A percentile compares a stretch with the other conserved stretches of the same genome.
Conservation (phyloP, 2,888 invertebrate genomes). For the Cancer borealis region DNA sequence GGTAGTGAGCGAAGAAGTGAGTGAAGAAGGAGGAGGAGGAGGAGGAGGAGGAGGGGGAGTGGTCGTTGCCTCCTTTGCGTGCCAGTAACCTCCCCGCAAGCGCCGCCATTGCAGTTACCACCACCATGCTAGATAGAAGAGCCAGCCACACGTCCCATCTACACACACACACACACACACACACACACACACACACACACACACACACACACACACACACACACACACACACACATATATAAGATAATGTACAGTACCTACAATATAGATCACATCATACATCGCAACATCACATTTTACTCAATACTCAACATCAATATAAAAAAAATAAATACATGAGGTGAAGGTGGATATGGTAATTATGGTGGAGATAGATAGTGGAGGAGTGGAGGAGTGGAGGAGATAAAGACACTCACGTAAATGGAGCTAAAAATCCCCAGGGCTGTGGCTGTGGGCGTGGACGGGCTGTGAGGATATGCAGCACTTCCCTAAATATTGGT, state of each 20-base stretch:
- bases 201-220: not conserved
- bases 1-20: conserved; percentile 40
- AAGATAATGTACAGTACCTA: not conserved
- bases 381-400: not conserved
- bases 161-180: not conserved
- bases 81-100: not conserved
- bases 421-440: conserved; percentile 57
- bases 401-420: conserved; percentile 47
- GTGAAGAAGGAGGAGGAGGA: not conserved
- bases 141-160: conserved; percentile 59
- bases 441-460: conserved; percentile 58
- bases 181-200: not conserved
- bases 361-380: too few relatives aligned
- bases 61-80: not conserved
- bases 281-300: not conserved
- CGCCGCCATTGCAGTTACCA: conserved; percentile 3
- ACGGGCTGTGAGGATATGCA: conserved; percentile 47
- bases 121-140: not conserved
- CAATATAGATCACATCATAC: not conserved
- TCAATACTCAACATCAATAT: too few relatives aligned
- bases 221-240: not conserved
- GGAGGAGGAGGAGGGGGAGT: not conserved
- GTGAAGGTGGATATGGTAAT: too few relatives aligned
- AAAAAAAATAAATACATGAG: not conserved
- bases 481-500: conserved; percentile 61